These are phyloP conservation scores for Macrobrachium rosenbergii DNA, from an alignment of 1,140 invertebrate species.

Conservation along the genomic window DNA sequence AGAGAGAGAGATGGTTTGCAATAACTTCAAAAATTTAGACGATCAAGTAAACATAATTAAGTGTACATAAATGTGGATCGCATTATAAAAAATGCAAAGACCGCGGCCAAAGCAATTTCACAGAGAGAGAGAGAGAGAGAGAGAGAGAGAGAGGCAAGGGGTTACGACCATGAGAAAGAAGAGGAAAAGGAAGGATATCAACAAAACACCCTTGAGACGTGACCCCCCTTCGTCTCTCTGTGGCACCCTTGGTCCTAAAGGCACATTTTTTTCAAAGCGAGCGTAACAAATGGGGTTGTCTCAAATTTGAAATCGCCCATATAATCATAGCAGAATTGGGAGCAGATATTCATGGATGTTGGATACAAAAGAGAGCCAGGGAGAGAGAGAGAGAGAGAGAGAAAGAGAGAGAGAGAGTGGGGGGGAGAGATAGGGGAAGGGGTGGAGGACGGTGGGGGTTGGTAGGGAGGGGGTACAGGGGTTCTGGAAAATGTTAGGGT, in stretches of 20 bases:
- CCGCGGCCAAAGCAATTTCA: not conserved
- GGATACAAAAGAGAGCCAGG: not conserved
- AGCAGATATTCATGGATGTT: slow-evolving; percentile 46
- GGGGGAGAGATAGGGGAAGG: not conserved
- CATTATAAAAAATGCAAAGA: too few relatives aligned
- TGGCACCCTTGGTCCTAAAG: slow-evolving; percentile 26
- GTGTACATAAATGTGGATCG: too few relatives aligned
- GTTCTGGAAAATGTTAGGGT: not conserved
- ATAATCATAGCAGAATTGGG: slow-evolving; percentile 58
- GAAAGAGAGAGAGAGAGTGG: not conserved
- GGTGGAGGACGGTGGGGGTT: not conserved
- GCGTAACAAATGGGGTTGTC: slow-evolving; percentile 58
- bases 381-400: not conserved
- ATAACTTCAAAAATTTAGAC: too few relatives aligned
- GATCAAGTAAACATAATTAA: too few relatives aligned
- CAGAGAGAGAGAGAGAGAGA: not conserved
- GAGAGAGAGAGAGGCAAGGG: not conserved
- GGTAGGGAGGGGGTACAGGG: not conserved
- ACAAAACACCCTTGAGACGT: slow-evolving; percentile 38
- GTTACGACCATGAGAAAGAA: not conserved
- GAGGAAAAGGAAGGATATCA: not conserved
- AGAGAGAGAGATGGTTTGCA: not conserved
- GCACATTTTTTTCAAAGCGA: slow-evolving; percentile 46
- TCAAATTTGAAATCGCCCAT: slow-evolving; percentile 60
- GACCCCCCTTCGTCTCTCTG: slow-evolving; percentile 12